Conservation (phyloP, 2,797 vertebrate species). For the Gallinago nigripennis region DNA sequence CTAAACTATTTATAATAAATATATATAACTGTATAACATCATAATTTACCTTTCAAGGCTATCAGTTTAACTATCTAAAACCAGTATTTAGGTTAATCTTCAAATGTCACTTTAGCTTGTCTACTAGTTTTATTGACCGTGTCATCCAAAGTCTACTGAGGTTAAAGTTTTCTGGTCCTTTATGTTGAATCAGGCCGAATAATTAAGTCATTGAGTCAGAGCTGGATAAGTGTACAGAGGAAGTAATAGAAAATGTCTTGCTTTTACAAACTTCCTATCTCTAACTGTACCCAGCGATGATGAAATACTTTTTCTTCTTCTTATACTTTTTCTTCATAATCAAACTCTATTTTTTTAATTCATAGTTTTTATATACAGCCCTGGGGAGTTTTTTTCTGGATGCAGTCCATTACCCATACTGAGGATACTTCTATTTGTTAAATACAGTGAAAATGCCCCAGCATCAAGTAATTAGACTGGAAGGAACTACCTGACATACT, state of each 20-base stretch:
- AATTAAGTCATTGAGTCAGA: neutral
- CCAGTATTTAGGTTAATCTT: neutral
- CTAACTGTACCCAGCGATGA: neutral
- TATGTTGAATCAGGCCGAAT: neutral
- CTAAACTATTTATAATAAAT: neutral
- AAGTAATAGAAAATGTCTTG: neutral
- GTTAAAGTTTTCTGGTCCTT: neutral
- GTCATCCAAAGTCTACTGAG: neutral
- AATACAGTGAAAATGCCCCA: neutral
- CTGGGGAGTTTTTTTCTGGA: neutral
- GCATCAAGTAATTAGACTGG: neutral
- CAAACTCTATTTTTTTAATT: neutral
- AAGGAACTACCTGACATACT: neutral
- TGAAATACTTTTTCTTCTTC: neutral
- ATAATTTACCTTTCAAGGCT: neutral
- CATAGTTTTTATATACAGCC: neutral
- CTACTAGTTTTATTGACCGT: neutral
- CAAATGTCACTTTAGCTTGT: neutral
- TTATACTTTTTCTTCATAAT: neutral
- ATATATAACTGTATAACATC: neutral
- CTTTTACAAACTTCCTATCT: neutral
- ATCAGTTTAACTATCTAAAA: neutral
- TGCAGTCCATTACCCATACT: neutral
- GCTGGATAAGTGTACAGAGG: accelerated
- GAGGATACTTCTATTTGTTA: neutral